phyloP scores from a whole-genome alignment of 2,888 invertebrate genomes.

The Andrena marginata region DNA sequence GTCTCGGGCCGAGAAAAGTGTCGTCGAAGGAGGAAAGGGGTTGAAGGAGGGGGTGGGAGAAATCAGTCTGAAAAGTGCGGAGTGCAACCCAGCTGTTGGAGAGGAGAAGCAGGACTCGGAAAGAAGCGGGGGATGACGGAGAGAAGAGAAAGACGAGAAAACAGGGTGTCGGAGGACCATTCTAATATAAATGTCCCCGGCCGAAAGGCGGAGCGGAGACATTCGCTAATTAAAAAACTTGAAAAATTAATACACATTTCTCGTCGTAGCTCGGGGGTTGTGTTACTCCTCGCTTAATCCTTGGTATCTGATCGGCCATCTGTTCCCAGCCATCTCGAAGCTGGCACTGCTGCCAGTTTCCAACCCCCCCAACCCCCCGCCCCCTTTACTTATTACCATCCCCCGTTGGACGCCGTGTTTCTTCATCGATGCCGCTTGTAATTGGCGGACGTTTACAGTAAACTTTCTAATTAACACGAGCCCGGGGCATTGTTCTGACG shows the following conservation, averaged over 20 bases:
- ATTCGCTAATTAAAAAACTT: slow-evolving; percentile 86
- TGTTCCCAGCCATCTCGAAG: slow-evolving; percentile 81
- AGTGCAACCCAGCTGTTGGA: slow-evolving; percentile 66
- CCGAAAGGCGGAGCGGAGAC: slow-evolving; percentile 83
- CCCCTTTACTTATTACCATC: slow-evolving; percentile 40
- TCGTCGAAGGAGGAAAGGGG: not conserved
- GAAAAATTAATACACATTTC: slow-evolving; percentile 85
- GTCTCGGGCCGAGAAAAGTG: slow-evolving; percentile 19
- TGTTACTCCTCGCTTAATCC: slow-evolving; percentile 82
- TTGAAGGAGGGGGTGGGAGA: slow-evolving; percentile 39
- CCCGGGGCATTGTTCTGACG: not conserved
- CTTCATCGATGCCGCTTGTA: slow-evolving; percentile 39
- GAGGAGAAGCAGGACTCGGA: slow-evolving; percentile 58
- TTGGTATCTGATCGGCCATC: slow-evolving; percentile 85
- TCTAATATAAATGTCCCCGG: slow-evolving; percentile 85
- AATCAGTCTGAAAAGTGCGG: slow-evolving; percentile 53
- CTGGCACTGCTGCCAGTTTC: slow-evolving; percentile 61
- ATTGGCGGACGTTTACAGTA: slow-evolving; percentile 41
- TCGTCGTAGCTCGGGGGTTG: slow-evolving; percentile 78
- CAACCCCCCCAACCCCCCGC: slow-evolving; percentile 12
- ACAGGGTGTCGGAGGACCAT: slow-evolving; percentile 71
- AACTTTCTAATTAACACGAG: slow-evolving; percentile 48
- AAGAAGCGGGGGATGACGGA: slow-evolving; percentile 54
- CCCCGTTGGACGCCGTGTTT: slow-evolving; percentile 25
- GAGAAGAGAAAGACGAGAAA: slow-evolving; percentile 62